A percentile compares a stretch with the other conserved stretches of the same genome.
phyloP scores from a whole-genome alignment of 2,797 vertebrate species.

The Lacerta agilis region DNA sequence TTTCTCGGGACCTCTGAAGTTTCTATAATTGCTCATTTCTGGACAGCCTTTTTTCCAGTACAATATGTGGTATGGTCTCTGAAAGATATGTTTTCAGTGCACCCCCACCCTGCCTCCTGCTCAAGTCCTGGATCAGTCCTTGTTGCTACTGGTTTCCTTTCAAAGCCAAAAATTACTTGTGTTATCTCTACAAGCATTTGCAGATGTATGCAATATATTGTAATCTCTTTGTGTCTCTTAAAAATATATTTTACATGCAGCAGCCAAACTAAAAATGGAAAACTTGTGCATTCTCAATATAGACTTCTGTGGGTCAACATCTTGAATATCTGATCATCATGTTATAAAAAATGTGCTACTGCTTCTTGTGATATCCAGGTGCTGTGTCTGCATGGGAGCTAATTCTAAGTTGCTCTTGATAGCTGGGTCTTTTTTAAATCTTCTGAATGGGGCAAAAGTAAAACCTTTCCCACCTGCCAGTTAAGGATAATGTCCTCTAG shows the following conservation, averaged over 20 bases:
- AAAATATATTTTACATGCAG: constrained; percentile 37
- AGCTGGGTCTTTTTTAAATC: not conserved
- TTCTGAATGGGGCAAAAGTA: no score
- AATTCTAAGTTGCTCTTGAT: not conserved
- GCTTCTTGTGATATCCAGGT: no score
- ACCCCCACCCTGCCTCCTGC: constrained; percentile 39
- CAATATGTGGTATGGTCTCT: constrained; percentile 51
- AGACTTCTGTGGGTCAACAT: not conserved
- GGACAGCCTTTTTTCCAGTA: constrained; percentile 50
- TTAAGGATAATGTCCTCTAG: no score
- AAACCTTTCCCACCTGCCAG: no score
- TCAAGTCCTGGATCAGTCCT: constrained; percentile 42
- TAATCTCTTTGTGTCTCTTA: not conserved
- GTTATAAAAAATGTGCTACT: no score
- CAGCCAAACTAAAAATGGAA: constrained; percentile 6
- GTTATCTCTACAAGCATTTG: not conserved
- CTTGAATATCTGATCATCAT: not conserved
- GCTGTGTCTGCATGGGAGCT: not conserved
- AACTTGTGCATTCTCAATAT: not conserved
- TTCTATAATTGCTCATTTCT: constrained; percentile 71
- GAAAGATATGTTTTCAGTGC: constrained; percentile 59
- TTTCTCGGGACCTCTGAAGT: constrained; percentile 66
- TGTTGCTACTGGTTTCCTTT: constrained; percentile 48
- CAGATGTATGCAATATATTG: rapidly evolving
- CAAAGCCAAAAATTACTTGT: constrained; percentile 30